These are phyloP conservation scores for Periplaneta americana DNA, from an alignment of 1,140 invertebrate species.

Conservation along the genomic window DNA sequence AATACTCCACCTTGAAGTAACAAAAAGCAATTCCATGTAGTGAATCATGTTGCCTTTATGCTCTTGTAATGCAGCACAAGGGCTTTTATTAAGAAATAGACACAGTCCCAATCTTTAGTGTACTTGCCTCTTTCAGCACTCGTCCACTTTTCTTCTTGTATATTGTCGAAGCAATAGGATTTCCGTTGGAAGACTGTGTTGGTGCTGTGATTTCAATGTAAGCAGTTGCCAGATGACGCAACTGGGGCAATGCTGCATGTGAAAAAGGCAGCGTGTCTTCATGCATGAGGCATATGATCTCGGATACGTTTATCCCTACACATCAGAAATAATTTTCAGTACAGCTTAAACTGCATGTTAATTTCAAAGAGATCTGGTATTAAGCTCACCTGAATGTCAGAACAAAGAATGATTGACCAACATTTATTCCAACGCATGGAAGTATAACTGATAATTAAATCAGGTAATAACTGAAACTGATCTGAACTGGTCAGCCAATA, in stretches of 20 bases:
- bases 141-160: slow-evolving; percentile 34
- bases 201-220: background rate
- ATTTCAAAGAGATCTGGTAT: no score
- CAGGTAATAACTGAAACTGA: no score
- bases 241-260: background rate
- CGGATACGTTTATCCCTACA: background rate
- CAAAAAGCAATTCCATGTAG: background rate
- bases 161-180: background rate
- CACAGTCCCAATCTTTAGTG: no score
- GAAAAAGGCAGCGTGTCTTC: background rate
- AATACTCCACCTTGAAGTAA: background rate
- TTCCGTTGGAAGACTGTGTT: background rate
- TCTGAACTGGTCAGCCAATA: no score
- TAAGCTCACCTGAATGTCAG: no score
- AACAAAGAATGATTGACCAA: no score
- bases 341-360: no score
- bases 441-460: no score
- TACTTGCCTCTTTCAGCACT: slow-evolving; percentile 33
- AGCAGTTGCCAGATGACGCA: slow-evolving; percentile 2
- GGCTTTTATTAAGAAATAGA: no score
- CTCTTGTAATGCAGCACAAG: no score
- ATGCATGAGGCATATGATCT: slow-evolving; percentile 1
- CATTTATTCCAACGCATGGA: no score
- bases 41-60: background rate
- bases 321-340: no score